Evolutionary conservation across 2,888 invertebrate genomes (phyloP).

Genomic region (Cenopis cana): DNA sequence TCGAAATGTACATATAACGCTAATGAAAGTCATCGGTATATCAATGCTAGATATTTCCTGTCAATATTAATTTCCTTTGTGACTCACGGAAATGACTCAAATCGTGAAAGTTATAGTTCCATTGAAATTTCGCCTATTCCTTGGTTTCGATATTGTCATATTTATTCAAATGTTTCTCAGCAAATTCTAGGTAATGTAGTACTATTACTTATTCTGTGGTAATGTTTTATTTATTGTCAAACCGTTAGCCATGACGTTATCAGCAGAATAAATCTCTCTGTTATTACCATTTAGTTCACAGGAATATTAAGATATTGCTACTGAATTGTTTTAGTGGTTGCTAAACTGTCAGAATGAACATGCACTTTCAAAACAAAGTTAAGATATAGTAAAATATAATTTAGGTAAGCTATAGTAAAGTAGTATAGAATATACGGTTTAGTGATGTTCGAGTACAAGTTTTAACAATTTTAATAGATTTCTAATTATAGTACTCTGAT

Average conservation of each 20-base stretch:
- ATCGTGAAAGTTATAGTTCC: slow-evolving; percentile 39
- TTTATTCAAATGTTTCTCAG: slow-evolving; percentile 33
- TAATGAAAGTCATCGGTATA: neutral
- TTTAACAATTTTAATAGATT: too few relatives aligned
- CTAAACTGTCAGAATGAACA: slow-evolving; percentile 5
- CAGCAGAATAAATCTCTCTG: slow-evolving; percentile 19
- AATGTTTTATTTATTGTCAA: slow-evolving; percentile 24
- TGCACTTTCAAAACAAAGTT: neutral
- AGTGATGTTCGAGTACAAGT: too few relatives aligned
- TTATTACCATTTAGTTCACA: slow-evolving; percentile 30
- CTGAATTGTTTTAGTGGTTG: slow-evolving; percentile 22
- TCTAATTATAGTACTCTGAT: too few relatives aligned
- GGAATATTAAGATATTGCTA: slow-evolving; percentile 26
- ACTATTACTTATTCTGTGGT: too few relatives aligned
- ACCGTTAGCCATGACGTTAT: slow-evolving; percentile 28
- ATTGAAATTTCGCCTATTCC: slow-evolving; percentile 21
- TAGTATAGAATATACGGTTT: too few relatives aligned
- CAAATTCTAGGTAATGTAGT: slow-evolving; percentile 14
- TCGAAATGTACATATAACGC: neutral
- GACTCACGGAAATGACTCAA: slow-evolving; percentile 39
- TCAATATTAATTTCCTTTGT: slow-evolving; percentile 18
- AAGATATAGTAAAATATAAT: neutral
- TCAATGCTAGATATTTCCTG: neutral
- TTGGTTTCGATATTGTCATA: slow-evolving; percentile 13
- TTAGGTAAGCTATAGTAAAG: neutral